phyloP scores from a whole-genome alignment of 2,888 invertebrate species.

The Chrysolina oricalcia region DNA sequence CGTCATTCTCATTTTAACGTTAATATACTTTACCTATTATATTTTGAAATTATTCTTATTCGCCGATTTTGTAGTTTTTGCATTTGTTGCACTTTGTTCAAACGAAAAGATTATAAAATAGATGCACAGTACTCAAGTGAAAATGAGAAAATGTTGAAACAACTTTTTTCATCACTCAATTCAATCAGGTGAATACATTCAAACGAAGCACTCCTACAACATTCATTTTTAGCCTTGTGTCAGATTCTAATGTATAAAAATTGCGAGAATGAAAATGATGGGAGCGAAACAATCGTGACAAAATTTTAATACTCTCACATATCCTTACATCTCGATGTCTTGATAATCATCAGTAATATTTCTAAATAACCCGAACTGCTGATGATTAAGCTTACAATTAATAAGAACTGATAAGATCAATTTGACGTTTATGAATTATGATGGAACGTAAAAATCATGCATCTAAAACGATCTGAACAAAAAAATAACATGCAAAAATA shows the following conservation, averaged over 20 bases:
- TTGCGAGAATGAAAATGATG: background rate
- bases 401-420: constrained; percentile 39
- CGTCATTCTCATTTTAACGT: too few species aligned
- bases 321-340: constrained; percentile 6
- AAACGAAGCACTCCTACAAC: constrained; percentile 1
- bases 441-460: constrained; percentile 36
- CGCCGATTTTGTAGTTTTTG: too few species aligned
- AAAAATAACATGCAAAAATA: constrained; percentile 27
- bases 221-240: constrained; percentile 17
- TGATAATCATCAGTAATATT: constrained; percentile 27
- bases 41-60: too few species aligned
- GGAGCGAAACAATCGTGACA: constrained; percentile 20
- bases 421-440: constrained; percentile 40
- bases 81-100: too few species aligned
- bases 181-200: background rate
- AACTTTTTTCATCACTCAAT: background rate
- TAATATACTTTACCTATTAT: too few species aligned
- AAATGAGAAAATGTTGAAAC: too few species aligned
- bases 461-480: constrained; percentile 19
- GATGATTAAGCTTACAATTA: constrained; percentile 35
- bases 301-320: constrained; percentile 20
- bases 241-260: constrained; percentile 8
- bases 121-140: too few species aligned
- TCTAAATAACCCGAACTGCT: constrained; percentile 23
- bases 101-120: too few species aligned